Conservation (phyloP, 92 coral and sea anemone species). For the Anthopleura xanthogrammica region DNA sequence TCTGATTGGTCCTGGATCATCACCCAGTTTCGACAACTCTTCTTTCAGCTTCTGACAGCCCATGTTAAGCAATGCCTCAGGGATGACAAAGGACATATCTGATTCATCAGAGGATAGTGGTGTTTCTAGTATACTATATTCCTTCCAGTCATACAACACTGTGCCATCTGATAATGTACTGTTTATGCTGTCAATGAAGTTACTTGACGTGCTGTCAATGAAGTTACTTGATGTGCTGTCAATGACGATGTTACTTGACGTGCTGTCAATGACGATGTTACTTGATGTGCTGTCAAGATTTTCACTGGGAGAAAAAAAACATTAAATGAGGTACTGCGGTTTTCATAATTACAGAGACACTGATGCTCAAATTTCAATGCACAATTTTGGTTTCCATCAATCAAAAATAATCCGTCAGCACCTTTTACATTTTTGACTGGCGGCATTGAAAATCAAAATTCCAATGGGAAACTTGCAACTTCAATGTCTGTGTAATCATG, state of each 20-base stretch:
- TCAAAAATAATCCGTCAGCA: too few relatives aligned
- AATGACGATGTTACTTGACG: background rate
- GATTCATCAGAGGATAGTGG: slow-evolving; percentile 24
- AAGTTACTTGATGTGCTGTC: background rate
- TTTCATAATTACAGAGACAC: too few relatives aligned
- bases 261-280: background rate
- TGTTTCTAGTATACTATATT: slow-evolving; percentile 49
- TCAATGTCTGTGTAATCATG: too few relatives aligned
- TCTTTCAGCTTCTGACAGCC: slow-evolving; percentile 39
- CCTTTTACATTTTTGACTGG: too few relatives aligned
- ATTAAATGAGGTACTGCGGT: background rate
- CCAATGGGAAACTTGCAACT: too few relatives aligned
- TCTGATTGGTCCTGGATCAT: slow-evolving; percentile 84
- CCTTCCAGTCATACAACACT: slow-evolving; percentile 86
- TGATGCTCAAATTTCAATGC: too few relatives aligned
- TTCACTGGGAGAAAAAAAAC: background rate
- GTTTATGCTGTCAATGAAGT: background rate
- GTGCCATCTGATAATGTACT: slow-evolving; percentile 51
- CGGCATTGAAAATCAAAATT: too few relatives aligned
- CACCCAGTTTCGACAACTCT: slow-evolving; percentile 48
- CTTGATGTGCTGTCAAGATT: background rate
- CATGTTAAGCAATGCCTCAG: slow-evolving; percentile 33
- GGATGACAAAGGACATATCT: slow-evolving; percentile 38
- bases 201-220: too few relatives aligned
- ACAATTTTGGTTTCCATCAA: too few relatives aligned